phyloP scores from a whole-genome alignment of 1,140 invertebrate species.

The Neodiprion fabricii region DNA sequence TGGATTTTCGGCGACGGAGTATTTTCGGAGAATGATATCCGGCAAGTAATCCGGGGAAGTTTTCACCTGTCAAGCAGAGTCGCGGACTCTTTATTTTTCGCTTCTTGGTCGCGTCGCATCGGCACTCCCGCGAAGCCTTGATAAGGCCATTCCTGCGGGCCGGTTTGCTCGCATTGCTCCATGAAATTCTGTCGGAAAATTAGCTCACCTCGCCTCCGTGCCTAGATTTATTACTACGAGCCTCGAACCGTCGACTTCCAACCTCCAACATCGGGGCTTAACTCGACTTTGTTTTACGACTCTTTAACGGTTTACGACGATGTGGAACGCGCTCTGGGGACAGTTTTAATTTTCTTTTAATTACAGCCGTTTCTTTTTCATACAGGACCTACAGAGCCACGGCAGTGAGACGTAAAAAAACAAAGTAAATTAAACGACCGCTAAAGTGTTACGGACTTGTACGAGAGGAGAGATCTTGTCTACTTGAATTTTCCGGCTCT shows the following conservation, averaged over 20 bases:
- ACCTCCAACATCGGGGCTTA: constrained; percentile 4
- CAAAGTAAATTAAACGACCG: background rate
- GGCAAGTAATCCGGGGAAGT: background rate
- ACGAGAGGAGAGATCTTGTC: too few relatives aligned
- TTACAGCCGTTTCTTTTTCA: background rate
- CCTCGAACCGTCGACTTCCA: background rate
- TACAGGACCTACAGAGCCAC: background rate
- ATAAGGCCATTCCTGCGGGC: background rate
- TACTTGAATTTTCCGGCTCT: too few relatives aligned
- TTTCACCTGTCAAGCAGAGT: background rate
- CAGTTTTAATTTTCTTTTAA: constrained; percentile 8
- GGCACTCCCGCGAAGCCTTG: background rate
- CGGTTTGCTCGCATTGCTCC: background rate
- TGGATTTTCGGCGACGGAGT: background rate
- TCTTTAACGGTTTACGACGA: background rate
- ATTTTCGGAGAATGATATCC: background rate
- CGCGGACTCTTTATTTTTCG: background rate
- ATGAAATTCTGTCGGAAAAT: background rate
- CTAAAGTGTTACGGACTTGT: background rate
- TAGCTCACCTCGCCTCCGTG: background rate
- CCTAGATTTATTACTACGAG: background rate
- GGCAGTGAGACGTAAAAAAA: background rate
- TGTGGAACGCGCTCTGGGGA: background rate
- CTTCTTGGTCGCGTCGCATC: too few relatives aligned
- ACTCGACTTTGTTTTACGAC: constrained; percentile 7